Conservation (phyloP, 2,113 vertebrate genomes). For the Merops nubicus region DNA sequence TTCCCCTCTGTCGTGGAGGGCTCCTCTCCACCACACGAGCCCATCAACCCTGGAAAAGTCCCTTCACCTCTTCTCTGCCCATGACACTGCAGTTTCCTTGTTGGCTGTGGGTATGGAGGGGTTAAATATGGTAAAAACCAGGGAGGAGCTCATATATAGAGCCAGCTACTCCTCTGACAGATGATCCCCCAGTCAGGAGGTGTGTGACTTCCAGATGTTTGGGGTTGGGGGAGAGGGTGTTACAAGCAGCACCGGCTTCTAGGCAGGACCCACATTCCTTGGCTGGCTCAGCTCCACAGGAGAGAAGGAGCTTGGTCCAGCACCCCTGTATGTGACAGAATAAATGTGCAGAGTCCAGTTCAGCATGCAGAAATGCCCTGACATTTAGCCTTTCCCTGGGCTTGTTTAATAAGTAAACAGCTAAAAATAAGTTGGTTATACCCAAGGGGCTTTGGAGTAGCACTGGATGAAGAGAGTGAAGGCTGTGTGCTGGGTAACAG, state of each 20-base stretch:
- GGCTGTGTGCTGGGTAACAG: neutral
- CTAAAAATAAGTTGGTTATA: constrained; percentile 43
- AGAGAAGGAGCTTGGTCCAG: neutral
- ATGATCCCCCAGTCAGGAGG: neutral
- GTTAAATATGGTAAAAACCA: neutral
- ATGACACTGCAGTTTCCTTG: neutral
- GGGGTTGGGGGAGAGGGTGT: too few relatives aligned
- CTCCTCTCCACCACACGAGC: accelerated
- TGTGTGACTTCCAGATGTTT: neutral
- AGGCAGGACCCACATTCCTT: neutral
- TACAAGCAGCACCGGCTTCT: neutral
- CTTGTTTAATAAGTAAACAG: constrained; percentile 32
- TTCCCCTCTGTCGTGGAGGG: neutral
- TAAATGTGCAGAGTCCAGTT: neutral
- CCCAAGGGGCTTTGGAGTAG: neutral
- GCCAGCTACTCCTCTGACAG: neutral
- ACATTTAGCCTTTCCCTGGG: neutral
- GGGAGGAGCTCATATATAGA: neutral
- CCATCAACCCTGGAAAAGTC: neutral
- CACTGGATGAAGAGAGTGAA: neutral
- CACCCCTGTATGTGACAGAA: neutral
- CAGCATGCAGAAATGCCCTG: neutral
- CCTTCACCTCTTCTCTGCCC: neutral
- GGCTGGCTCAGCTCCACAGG: neutral
- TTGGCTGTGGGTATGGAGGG: neutral